A percentile compares a stretch with the other conserved stretches of the same genome.
Evolutionary conservation across 2,888 invertebrate genomes (phyloP).

Genomic region (Boloria euphrosyne): DNA sequence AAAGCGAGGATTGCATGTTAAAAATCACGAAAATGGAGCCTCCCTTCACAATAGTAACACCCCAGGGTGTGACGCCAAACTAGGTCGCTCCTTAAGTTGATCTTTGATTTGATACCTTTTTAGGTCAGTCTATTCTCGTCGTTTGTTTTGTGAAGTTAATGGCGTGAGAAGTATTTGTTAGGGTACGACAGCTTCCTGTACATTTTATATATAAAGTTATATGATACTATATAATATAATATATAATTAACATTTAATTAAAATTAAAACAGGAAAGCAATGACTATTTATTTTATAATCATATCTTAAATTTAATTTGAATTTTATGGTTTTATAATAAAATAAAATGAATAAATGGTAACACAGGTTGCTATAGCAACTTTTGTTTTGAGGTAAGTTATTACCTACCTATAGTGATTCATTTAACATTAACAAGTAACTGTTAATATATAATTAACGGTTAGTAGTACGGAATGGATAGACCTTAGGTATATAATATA

Average conservation of each 20-base stretch:
- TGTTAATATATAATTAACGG: too few species aligned
- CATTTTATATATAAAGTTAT: too few species aligned
- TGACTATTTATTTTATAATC: background rate
- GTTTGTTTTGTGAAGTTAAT: constrained; percentile 10
- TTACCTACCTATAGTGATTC: background rate
- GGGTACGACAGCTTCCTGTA: background rate
- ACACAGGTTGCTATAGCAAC: constrained; percentile 64
- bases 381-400: constrained; percentile 64
- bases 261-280: background rate
- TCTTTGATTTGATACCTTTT: constrained; percentile 20
- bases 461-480: too few species aligned
- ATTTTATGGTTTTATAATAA: constrained; percentile 1
- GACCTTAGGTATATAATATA: too few species aligned
- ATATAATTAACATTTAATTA: too few species aligned
- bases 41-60: constrained; percentile 35
- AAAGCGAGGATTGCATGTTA: constrained; percentile 47
- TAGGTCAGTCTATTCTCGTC: constrained; percentile 25
- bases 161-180: constrained; percentile 3
- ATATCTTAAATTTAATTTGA: background rate
- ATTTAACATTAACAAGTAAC: too few species aligned
- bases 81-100: constrained; percentile 40
- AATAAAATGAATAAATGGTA: constrained; percentile 42
- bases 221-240: too few species aligned
- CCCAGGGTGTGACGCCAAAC: constrained; percentile 42
- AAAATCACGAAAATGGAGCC: constrained; percentile 44